Base-by-base conservation (phyloP, 2,797 vertebrate genomes). In the Sitta carolinensis region DNA sequence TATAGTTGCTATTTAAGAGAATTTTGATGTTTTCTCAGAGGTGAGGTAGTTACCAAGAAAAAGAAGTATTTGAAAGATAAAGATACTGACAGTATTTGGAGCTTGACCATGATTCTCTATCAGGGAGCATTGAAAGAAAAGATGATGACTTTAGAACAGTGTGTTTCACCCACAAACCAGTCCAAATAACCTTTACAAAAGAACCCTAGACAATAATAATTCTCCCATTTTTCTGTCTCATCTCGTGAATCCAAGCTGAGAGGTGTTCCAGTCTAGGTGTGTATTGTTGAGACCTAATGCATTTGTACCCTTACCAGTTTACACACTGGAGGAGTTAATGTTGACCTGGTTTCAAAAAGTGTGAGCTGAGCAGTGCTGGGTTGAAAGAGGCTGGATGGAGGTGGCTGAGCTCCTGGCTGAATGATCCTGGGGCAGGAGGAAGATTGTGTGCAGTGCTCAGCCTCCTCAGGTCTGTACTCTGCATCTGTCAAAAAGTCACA, bases 231-330 rank as follows among this genome's bases (percentile, higher is more conserved):
- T 70, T 36, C 52, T 68, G n/a, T 47, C 82, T 58, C 10, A 3
- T n/a, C 13, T 29, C 0, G 0, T 32, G 25, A 85, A 45, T 36
- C 16, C 1, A 23, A 32, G 13, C 43, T 30, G 54, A 84, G 45
- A 36, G 19, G 2, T 40, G 9, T 52, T 62, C 22, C 23, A 29
- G 42, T 47, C 36, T 62, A 2, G 1, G 0, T 59, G 11, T 0
- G 0, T 51, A 4, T 43, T 47, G 38, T 58, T 55, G 75, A 59
- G 30, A 29, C 51, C 19, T 45, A 9, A 5, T 40, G 21, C 20
- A 5, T 47, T 90, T 90, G 66, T 42, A 40, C n/a, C 8, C 8
- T 26, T 62, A 47, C 11, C 5, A 7, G 11, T 54, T 78, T 75
- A 8, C 29, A 61, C 8, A 8, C 18, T 12, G 48, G 27, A 43